Conservation (phyloP, 2,113 vertebrate species). For the Ctenodactylus gundi region DNA sequence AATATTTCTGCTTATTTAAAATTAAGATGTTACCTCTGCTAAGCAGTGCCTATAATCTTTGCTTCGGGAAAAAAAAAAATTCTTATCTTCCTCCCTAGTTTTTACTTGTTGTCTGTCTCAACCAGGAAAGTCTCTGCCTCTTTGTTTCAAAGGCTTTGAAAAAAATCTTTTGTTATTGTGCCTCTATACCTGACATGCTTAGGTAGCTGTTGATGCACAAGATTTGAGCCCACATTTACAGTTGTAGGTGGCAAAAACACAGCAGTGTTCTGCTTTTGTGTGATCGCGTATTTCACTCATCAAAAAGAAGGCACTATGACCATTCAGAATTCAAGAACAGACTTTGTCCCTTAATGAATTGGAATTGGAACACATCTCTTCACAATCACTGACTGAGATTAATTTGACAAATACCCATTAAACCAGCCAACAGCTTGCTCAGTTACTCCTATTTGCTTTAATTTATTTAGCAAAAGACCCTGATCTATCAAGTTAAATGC, state of each 20-base stretch:
- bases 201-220: background rate
- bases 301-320: background rate
- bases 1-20: background rate
- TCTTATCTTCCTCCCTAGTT: background rate
- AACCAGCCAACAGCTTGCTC: slow-evolving; percentile 35
- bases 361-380: slow-evolving; percentile 58
- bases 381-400: slow-evolving; percentile 54
- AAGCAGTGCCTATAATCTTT: background rate
- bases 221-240: background rate
- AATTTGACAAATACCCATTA: slow-evolving; percentile 72
- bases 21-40: background rate
- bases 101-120: background rate
- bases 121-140: background rate
- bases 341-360: slow-evolving; percentile 32
- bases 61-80: background rate
- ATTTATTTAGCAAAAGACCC: slow-evolving; percentile 74
- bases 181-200: background rate
- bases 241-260: background rate
- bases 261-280: background rate
- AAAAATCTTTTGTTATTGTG: background rate
- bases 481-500: slow-evolving; percentile 67
- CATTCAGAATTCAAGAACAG: slow-evolving; percentile 52
- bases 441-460: slow-evolving; percentile 71
- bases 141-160: background rate
- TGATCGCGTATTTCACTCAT: background rate